These are phyloP conservation scores for Parotocinclus haroldoi DNA, from an alignment of 2,797 vertebrate species.

Conservation along the genomic window DNA sequence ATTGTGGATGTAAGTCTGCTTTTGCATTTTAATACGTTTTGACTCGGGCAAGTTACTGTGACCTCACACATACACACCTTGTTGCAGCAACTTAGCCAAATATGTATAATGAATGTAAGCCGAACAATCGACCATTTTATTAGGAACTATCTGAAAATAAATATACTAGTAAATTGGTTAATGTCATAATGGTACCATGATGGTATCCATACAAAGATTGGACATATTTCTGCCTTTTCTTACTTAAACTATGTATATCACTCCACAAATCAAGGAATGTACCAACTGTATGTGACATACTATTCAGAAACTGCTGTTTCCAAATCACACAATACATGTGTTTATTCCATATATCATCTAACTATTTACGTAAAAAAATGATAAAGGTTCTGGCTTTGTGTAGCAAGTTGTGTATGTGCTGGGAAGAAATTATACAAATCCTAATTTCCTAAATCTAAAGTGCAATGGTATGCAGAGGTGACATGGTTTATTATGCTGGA, in stretches of 20 bases:
- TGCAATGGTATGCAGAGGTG: conserved; percentile 57
- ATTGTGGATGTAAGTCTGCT: conserved; percentile 93
- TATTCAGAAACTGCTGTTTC: too few relatives aligned
- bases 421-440: conserved; percentile 30
- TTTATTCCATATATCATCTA: too few relatives aligned
- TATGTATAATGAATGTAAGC: background rate
- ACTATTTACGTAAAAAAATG: too few relatives aligned
- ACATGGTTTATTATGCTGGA: background rate
- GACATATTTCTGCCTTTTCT: too few relatives aligned
- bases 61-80: conserved; percentile 39
- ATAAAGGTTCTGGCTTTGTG: background rate
- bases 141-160: too few relatives aligned
- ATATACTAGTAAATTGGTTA: too few relatives aligned
- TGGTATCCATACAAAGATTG: too few relatives aligned
- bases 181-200: too few relatives aligned
- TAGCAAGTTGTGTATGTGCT: conserved; percentile 63
- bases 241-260: too few relatives aligned
- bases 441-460: conserved; percentile 39
- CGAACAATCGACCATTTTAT: background rate
- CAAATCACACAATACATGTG: too few relatives aligned
- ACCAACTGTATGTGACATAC: too few relatives aligned
- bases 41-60: background rate
- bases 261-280: too few relatives aligned
- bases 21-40: background rate
- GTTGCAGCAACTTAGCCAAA: conserved; percentile 23